phyloP scores from a whole-genome alignment of 1,140 invertebrate species.

The Ceratosolen solmsi region DNA sequence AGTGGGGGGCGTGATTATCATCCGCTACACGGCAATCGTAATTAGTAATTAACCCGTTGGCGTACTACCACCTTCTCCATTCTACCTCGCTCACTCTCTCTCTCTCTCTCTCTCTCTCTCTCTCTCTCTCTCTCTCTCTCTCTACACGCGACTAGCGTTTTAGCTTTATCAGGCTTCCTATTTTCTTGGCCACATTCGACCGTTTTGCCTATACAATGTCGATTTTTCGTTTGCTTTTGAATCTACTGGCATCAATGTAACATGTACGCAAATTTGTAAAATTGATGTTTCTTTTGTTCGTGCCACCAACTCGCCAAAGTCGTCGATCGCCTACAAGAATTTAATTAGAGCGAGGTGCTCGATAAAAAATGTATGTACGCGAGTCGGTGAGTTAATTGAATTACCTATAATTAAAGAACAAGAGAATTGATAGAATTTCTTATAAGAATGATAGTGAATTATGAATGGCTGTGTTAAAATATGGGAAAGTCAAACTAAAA shows the following conservation, averaged over 20 bases:
- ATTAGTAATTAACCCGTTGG: slow-evolving; percentile 47
- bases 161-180: not conserved
- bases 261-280: not conserved
- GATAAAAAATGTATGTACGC: not conserved
- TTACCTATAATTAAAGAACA: slow-evolving; percentile 7
- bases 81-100: slow-evolving; percentile 17
- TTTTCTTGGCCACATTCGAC: not conserved
- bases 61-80: slow-evolving; percentile 32
- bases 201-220: not conserved
- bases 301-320: not conserved
- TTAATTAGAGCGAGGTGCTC: not conserved
- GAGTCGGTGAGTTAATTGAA: slow-evolving; percentile 14
- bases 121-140: not conserved
- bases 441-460: slow-evolving; percentile 6
- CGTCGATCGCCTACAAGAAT: not conserved
- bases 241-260: not conserved
- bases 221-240: not conserved
- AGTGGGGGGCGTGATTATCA: slow-evolving; percentile 33
- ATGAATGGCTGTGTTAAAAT: slow-evolving; percentile 15
- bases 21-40: slow-evolving; percentile 46
- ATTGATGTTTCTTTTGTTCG: not conserved
- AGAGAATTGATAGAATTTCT: slow-evolving; percentile 6
- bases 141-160: not conserved
- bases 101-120: not conserved
- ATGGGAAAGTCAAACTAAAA: slow-evolving; percentile 1